Evolutionary conservation across 2,888 invertebrate genomes (phyloP).

Genomic region (Acleris literana): DNA sequence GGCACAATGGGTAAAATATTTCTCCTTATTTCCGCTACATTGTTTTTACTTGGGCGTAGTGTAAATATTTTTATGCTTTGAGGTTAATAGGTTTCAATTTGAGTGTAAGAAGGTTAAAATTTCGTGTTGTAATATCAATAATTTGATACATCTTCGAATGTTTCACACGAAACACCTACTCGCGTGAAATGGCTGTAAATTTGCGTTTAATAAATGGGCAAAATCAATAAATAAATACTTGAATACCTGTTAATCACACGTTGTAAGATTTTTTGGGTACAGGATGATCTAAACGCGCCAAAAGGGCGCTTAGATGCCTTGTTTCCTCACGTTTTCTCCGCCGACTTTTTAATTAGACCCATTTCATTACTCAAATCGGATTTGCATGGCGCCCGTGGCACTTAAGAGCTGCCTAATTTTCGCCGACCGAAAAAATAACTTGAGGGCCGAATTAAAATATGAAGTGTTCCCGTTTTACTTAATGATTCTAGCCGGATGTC

Average conservation of each 20-base stretch:
- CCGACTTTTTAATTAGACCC: constrained; percentile 70
- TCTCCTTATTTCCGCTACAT: no score
- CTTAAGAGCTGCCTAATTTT: constrained; percentile 66
- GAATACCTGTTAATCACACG: background rate
- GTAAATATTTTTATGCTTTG: no score
- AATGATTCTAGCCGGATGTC: constrained; percentile 46
- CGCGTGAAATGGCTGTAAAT: no score
- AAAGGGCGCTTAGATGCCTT: constrained; percentile 46
- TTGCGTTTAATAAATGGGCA: no score
- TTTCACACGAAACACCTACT: no score
- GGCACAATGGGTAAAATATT: no score
- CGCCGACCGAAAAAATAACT: constrained; percentile 50
- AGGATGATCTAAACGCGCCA: constrained; percentile 5
- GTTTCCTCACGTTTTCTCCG: constrained; percentile 63
- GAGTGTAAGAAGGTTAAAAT: no score
- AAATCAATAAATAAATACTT: no score
- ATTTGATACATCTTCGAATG: no score
- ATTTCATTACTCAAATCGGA: constrained; percentile 76
- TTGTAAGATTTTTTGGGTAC: constrained; percentile 1
- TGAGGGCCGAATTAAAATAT: constrained; percentile 49
- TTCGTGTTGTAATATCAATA: no score
- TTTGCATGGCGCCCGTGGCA: constrained; percentile 69
- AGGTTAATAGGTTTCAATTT: no score
- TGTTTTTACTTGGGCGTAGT: no score
- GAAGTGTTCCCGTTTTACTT: constrained; percentile 43